Evolutionary conservation across 2,113 vertebrate genomes (phyloP), one percentile per base, ranked within the genome.

Genomic region (Aptenodytes patagonicus): DNA sequence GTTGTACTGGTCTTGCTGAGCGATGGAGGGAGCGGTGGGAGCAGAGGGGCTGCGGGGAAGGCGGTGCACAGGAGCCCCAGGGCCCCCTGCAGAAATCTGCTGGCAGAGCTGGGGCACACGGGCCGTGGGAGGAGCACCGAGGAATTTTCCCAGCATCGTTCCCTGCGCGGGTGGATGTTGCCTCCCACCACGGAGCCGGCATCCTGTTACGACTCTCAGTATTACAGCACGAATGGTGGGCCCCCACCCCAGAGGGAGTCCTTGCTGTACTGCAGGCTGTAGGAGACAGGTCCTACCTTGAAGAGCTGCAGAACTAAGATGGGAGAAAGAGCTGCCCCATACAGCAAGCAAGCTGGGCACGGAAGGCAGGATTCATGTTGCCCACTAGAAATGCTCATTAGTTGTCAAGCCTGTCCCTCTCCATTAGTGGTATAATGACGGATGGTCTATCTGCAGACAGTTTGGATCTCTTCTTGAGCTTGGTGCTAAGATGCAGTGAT

Each of bases 111-210:
- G 87, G 80, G 82, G 91, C 90, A 90, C 83, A 44, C 4, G 5
- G 76, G 89, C 90, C 68, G 28, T 84, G 94, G 85, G 92, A 96
- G 92, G 95, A 94, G 78, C 3, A 13, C 68, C 1, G 18, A 94
- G 75, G 92, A 92, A 95, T 86, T 92, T 97, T 96, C 96, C 92
- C 93, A 97, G 76, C 55, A 3, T 83, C 49, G 0, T 58, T 97
- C 88, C 68, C 64, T 69, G 42, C 1, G 0, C 65, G 75, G 72
- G 87, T 95, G 89, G 82, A 88, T 96, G 96, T 87, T 87, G 85
- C 83, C 85, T 96, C 92, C 86, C 88, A 71, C 68, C 42, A 32
- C 0, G 2, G 87, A 85, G 54, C 64, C 8, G 0, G 49, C 3
- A 2, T 95, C 82, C 83, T 81, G 77, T 87, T 60, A 25, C 1